These are phyloP conservation scores for Neocrepidodera transversa DNA, from an alignment of 2,888 invertebrate genomes.

Conservation along the genomic window DNA sequence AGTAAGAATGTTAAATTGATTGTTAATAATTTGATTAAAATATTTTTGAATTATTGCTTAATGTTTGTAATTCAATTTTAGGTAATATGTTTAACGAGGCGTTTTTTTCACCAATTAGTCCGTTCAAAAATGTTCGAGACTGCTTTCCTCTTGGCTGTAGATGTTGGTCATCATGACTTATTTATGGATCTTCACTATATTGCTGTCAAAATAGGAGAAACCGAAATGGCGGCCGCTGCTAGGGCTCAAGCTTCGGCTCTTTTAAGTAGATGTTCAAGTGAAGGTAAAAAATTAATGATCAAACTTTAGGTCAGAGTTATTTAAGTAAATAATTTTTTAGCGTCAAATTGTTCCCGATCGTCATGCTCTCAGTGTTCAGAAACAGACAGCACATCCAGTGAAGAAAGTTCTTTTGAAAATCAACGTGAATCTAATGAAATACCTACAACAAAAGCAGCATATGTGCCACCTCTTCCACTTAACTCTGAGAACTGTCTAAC, in stretches of 20 bases:
- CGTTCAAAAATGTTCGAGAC: slow-evolving; percentile 79
- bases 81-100: slow-evolving; percentile 81
- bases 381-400: slow-evolving; percentile 57
- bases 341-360: slow-evolving; percentile 75
- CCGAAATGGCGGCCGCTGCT: slow-evolving; percentile 73
- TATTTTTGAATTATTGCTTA: background rate
- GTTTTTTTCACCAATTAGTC: slow-evolving; percentile 86
- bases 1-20: no score
- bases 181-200: slow-evolving; percentile 84
- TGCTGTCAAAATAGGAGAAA: slow-evolving; percentile 68
- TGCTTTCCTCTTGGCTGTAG: slow-evolving; percentile 84
- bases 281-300: slow-evolving; percentile 46
- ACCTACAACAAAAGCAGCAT: slow-evolving; percentile 31
- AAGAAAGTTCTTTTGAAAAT: slow-evolving; percentile 43
- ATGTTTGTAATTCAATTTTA: slow-evolving; percentile 48
- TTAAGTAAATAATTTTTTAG: no score
- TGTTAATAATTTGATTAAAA: slow-evolving; percentile 4
- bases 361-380: slow-evolving; percentile 72
- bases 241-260: slow-evolving; percentile 69
- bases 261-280: slow-evolving; percentile 57
- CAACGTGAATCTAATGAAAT: slow-evolving; percentile 46
- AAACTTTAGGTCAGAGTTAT: background rate
- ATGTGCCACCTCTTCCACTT: slow-evolving; percentile 29
- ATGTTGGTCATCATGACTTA: slow-evolving; percentile 84
- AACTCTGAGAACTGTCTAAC: slow-evolving; percentile 53